A percentile compares a stretch with the other conserved stretches of the same genome.
phyloP scores from a whole-genome alignment of 2,113 vertebrate genomes.

The Takifugu flavidus region DNA sequence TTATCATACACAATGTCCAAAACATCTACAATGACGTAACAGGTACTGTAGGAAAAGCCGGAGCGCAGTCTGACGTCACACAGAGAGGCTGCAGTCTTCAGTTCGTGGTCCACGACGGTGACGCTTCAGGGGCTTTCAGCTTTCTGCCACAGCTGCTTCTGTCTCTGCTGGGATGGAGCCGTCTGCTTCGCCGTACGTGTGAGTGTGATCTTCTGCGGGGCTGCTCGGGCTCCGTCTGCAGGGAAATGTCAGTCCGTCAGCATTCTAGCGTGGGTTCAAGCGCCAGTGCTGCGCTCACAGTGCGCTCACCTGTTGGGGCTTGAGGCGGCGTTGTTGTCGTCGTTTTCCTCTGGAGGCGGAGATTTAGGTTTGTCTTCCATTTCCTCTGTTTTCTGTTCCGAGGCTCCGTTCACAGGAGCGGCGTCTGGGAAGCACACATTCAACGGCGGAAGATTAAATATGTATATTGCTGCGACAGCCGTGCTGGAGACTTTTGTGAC shows the following conservation, averaged over 20 bases:
- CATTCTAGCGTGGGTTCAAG: too few species aligned
- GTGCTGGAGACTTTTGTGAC: background rate
- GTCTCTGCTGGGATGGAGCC: conserved; percentile 53
- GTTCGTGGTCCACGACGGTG: conserved; percentile 58
- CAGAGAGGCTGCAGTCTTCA: conserved; percentile 53
- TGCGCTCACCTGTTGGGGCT: conserved; percentile 66
- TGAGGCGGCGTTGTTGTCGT: conserved; percentile 43
- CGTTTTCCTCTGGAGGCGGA: conserved; percentile 52
- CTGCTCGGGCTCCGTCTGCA: conserved; percentile 64
- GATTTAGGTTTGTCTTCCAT: conserved; percentile 61
- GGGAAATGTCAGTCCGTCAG: background rate
- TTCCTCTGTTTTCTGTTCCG: conserved; percentile 74
- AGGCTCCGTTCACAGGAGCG: conserved; percentile 87
- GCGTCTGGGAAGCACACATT: conserved; percentile 61
- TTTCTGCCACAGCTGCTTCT: conserved; percentile 59
- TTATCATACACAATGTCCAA: conserved; percentile 55
- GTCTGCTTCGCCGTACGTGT: conserved; percentile 54
- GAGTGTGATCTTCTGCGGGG: conserved; percentile 51
- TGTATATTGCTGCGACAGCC: background rate
- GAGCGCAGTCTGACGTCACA: conserved; percentile 33
- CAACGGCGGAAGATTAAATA: background rate
- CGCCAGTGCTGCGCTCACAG: too few species aligned
- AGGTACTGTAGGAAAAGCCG: conserved; percentile 40
- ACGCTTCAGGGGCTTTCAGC: conserved; percentile 58
- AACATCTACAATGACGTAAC: conserved; percentile 43